Base-by-base conservation (phyloP, 2,113 vertebrate genomes). In the Amazona guildingii region DNA sequence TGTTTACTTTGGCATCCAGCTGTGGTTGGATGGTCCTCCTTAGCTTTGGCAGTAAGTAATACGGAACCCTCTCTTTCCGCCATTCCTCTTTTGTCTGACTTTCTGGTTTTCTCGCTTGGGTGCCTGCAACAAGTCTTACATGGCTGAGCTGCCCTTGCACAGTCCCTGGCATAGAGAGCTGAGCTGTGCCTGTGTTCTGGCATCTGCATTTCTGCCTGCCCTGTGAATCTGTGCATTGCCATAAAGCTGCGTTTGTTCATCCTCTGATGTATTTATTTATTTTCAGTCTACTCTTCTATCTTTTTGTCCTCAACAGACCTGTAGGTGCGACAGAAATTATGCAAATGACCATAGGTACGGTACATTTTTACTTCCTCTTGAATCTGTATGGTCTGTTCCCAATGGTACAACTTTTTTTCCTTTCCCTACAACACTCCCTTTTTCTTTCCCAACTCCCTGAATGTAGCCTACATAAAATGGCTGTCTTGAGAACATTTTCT, bases 261-360 rank as follows among this genome's bases (percentile, higher is more conserved):
- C 17, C 25, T 68, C 12, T 17, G 19, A 15, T 14, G 25, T 52
- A 11, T 62, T 54, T 24, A 14, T 21, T 19, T 28, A 28, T 7
- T 12, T 39, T 35, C 12, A 61, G 24, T 81, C 19, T 28, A 18
- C 1, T 43, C 33, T 67, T 52, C 13, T 15, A 4, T 39, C 43
- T n/a, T 44, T 19, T 68, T 68, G 1, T 29, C 43, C n/a, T 74
- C 49, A 59, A 39, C 7, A 80, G 64, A 39, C 12, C 14, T 49
- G 39, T 48, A 63, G 29, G 16, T 70, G 46, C 28, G 35, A 10
- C 27, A 63, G 33, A 31, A 44, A 14, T 81, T 88, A 51, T 0
- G 1, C 13, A 83, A 62, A 49, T 21, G 6, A 62, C 4, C 24
- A 62, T 3, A 57, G 8, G 6, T 62, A n/a, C 0, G 0, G 6